Conservation (phyloP, 2,888 invertebrate species). For the Dolichopus griseipennis region DNA sequence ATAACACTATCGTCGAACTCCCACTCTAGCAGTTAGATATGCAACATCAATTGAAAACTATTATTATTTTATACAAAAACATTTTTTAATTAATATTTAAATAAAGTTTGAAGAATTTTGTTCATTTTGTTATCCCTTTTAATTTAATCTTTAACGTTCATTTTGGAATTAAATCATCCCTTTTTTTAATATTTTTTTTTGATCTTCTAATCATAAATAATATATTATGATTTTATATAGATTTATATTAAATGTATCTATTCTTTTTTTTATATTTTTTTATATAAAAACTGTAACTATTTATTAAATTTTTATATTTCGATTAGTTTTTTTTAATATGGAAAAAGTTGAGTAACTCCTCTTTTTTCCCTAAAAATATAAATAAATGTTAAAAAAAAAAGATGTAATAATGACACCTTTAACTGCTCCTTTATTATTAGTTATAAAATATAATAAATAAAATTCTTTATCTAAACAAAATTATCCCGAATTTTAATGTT, state of each 20-base stretch:
- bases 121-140: not conserved
- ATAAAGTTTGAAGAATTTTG: no score
- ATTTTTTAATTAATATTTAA: no score
- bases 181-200: not conserved
- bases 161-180: conserved; percentile 1
- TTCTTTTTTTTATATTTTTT: no score
- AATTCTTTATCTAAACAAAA: no score
- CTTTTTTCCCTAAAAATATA: not conserved
- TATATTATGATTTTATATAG: no score
- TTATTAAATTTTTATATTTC: not conserved
- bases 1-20: no score
- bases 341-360: not conserved
- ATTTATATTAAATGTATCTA: not conserved
- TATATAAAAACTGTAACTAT: no score
- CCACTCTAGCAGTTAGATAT: no score
- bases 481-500: no score
- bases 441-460: not conserved
- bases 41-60: no score
- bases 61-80: no score
- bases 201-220: no score
- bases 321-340: not conserved
- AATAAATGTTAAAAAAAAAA: not conserved
- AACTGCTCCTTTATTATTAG: not conserved
- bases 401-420: not conserved
- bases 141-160: not conserved